Base-by-base conservation (phyloP, 2,888 invertebrate species). In the Antitype chi region DNA sequence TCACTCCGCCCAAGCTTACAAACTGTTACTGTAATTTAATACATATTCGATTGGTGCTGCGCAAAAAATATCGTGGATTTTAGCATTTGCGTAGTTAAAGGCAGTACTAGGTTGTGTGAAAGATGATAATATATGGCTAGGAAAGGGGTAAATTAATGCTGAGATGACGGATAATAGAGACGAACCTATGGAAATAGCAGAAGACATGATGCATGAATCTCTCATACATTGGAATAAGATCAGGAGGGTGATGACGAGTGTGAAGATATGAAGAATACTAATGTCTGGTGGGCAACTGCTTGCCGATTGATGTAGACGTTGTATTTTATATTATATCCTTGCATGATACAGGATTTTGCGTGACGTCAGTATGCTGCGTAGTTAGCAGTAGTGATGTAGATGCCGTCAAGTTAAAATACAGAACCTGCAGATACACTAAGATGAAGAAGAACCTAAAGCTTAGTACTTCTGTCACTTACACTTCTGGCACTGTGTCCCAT, bases 1-100 rank as follows among this genome's bases (percentile, higher is more conserved):
- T 91, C 92, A 91, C 92, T 91, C 85, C 84, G 89, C 79, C 83
- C 86, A 74, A 76, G 75, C 76, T 77, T 82, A 70, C 76, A 84
- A 80, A 76, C 70, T 78, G 86, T 88, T 85, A 77, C 72, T 78
- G 84, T 89, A 79, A 88, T 87, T 89, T 84, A 87, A 87, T 78
- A 77, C 67, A 59, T 80, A 67, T 77, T 82, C 63, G 70, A 74
- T 67, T 81, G 74, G 53, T 64, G 32, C 25, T 63, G 52, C 53
- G 74, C 77, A 82, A 87, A 87, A 88, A 78, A 70, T 64, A 63
- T 63, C 11, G 49, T 67, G 62, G 28, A 63, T 63, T 75, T 79
- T 70, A 66, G 60, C 49, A 43, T 23, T 68, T 67, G 49, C 63
- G 8, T 67, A 67, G 57, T 67, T 76, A 63, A 74, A 63, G 25